A percentile compares a stretch with the other conserved stretches of the same genome.
Conservation (phyloP, 2,888 invertebrate genomes). For the Fissipunctia ypsillon region DNA sequence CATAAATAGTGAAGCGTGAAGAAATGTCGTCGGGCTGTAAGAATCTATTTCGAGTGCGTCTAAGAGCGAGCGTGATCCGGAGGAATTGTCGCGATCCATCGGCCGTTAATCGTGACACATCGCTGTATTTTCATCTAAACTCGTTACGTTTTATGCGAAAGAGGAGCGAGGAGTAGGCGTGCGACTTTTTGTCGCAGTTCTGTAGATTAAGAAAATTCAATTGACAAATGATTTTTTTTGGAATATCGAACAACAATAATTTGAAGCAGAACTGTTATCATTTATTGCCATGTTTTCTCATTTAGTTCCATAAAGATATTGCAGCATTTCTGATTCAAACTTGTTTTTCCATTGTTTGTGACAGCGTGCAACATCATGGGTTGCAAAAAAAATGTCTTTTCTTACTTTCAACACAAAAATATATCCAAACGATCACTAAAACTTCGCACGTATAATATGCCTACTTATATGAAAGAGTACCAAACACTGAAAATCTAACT, state of each 20-base stretch:
- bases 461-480: neutral
- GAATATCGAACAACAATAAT: neutral
- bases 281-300: neutral
- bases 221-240: too few relatives aligned
- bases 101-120: slow-evolving; percentile 75
- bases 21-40: slow-evolving; percentile 46
- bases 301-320: neutral
- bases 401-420: neutral
- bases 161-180: slow-evolving; percentile 46
- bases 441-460: neutral
- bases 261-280: neutral
- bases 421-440: neutral
- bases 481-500: neutral
- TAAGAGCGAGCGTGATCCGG: slow-evolving; percentile 44
- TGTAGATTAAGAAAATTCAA: neutral
- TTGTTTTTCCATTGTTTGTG: too few relatives aligned
- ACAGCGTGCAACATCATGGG: neutral
- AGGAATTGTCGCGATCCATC: slow-evolving; percentile 66
- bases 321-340: too few relatives aligned
- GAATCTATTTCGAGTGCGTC: slow-evolving; percentile 62
- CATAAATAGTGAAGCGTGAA: slow-evolving; percentile 50
- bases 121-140: slow-evolving; percentile 75
- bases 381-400: neutral
- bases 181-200: slow-evolving; percentile 55
- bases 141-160: slow-evolving; percentile 69